Percentiles rank a stretch among this genome's conserved stretches.
These are phyloP conservation scores for Tinea pellionella DNA, from an alignment of 2,888 invertebrate species.

Conservation along the genomic window DNA sequence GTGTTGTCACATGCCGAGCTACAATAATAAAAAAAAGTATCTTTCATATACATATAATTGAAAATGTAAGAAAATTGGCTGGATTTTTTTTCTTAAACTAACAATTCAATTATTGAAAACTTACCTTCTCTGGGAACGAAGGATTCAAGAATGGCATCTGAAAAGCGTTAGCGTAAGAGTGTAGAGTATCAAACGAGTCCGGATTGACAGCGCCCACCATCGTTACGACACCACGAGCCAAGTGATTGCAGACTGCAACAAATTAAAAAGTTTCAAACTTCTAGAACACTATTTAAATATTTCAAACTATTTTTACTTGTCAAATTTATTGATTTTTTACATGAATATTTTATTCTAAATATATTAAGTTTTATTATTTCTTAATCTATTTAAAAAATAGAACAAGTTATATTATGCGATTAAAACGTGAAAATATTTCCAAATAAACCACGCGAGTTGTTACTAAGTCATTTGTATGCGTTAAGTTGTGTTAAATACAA, in stretches of 20 bases:
- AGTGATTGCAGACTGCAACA: constrained; percentile 78
- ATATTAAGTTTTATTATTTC: background rate
- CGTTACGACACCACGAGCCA: constrained; percentile 81
- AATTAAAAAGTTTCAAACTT: background rate
- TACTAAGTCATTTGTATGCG: background rate
- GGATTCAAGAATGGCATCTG: constrained; percentile 88
- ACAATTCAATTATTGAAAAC: too few relatives aligned
- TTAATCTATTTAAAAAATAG: too few relatives aligned
- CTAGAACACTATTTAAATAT: too few relatives aligned
- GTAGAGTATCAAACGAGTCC: constrained; percentile 85
- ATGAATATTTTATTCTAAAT: background rate
- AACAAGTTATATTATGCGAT: too few relatives aligned
- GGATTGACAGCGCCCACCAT: constrained; percentile 85
- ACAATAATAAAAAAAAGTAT: too few relatives aligned
- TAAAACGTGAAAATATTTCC: too few relatives aligned
- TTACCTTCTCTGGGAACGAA: constrained; percentile 85
- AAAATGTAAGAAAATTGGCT: too few relatives aligned
- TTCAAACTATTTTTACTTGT: too few relatives aligned
- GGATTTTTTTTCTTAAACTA: too few relatives aligned
- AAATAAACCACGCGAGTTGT: background rate
- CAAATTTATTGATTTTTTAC: background rate
- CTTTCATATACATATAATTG: too few relatives aligned
- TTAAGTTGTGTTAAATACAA: background rate
- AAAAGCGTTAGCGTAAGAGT: constrained; percentile 87
- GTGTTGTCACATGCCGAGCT: too few relatives aligned